Conservation (phyloP, 1,140 invertebrate genomes). For the Conopomorpha cramerella region DNA sequence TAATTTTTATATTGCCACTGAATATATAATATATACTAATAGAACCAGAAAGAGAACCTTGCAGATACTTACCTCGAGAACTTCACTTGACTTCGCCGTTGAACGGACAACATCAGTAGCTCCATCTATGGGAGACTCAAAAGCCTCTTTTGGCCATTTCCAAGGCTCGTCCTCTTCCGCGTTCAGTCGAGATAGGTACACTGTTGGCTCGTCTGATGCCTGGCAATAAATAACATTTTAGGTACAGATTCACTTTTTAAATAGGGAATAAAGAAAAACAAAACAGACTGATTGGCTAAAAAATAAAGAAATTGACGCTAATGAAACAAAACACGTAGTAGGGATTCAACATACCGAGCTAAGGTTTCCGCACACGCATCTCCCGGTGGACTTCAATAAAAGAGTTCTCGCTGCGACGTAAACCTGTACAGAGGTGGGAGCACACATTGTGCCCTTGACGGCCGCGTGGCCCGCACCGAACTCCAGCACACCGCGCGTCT, state of each 20-base stretch:
- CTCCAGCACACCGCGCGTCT: slow-evolving; percentile 22
- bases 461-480: slow-evolving; percentile 20
- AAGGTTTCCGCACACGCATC: slow-evolving; percentile 27
- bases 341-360: slow-evolving; percentile 21
- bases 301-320: slow-evolving; percentile 3
- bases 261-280: no score
- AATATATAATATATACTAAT: no score
- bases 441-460: slow-evolving; percentile 15
- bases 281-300: neutral
- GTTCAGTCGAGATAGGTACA: slow-evolving; percentile 14
- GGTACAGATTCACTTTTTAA: no score
- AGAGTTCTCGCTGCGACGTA: slow-evolving; percentile 16
- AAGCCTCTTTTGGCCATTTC: slow-evolving; percentile 20
- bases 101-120: no score
- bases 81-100: no score
- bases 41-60: no score
- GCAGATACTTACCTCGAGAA: no score
- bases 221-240: slow-evolving; percentile 7
- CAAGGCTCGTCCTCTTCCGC: slow-evolving; percentile 8
- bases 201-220: slow-evolving; percentile 13
- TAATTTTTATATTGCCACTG: no score
- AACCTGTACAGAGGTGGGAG: slow-evolving; percentile 18
- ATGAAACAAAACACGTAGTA: no score
- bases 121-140: no score
- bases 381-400: slow-evolving; percentile 16